phyloP scores from a whole-genome alignment of 2,113 vertebrate genomes.

The Oreotrochilus melanogaster region DNA sequence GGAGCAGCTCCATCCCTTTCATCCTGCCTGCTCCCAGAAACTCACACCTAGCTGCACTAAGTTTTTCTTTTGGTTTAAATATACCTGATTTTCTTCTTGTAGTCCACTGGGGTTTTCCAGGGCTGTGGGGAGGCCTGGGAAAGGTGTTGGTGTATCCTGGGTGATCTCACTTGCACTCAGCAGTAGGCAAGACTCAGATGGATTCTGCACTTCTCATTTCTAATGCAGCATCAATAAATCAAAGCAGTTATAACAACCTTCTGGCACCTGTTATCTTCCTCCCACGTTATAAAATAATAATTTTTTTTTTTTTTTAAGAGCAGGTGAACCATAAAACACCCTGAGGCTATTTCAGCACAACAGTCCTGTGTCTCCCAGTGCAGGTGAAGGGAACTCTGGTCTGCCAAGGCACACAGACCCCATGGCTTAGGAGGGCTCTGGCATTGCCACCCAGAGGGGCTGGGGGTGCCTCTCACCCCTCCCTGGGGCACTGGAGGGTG shows the following conservation, averaged over 20 bases:
- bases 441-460: background rate
- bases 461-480: background rate
- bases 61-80: background rate
- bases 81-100: background rate
- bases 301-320: background rate
- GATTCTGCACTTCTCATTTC: conserved; percentile 41
- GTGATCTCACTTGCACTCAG: conserved; percentile 12
- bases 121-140: background rate
- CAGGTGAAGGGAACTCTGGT: background rate
- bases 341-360: fast-evolving
- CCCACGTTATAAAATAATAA: no score
- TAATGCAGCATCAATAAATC: conserved; percentile 45
- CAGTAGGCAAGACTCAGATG: background rate
- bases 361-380: background rate
- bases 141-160: background rate
- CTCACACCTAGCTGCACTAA: background rate
- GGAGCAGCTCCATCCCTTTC: background rate
- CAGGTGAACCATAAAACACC: background rate
- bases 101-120: background rate
- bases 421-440: background rate
- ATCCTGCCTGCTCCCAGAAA: background rate
- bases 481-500: background rate
- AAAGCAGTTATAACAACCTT: conserved; percentile 4
- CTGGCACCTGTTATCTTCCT: background rate
- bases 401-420: background rate